These are phyloP conservation scores for Fundulus diaphanus DNA, from an alignment of 2,797 vertebrate genomes.

Conservation along the genomic window DNA sequence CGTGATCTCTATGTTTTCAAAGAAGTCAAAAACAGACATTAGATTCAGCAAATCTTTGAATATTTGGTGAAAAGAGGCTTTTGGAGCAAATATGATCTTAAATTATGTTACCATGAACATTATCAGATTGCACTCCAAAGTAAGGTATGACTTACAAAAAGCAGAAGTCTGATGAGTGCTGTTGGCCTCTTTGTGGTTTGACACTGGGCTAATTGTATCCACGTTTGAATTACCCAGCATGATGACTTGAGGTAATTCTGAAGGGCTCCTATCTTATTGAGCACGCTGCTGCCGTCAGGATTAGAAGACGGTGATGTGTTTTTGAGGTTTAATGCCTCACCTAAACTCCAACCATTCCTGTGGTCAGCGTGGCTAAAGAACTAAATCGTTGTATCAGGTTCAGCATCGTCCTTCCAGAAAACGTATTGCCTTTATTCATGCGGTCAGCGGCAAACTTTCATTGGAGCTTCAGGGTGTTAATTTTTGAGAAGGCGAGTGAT, in stretches of 20 bases:
- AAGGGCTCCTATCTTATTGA: background rate
- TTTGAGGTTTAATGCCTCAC: conserved; percentile 2
- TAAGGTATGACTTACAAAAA: background rate
- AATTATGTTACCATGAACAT: background rate
- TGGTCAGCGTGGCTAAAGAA: background rate
- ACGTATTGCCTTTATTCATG: conserved; percentile 8
- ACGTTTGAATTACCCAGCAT: background rate
- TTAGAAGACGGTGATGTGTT: background rate
- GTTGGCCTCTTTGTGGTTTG: background rate
- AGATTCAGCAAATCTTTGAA: background rate
- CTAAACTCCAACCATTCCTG: background rate
- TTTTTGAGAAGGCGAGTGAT: background rate
- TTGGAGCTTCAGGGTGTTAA: conserved; percentile 8
- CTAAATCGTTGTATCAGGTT: background rate
- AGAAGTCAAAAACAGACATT: background rate
- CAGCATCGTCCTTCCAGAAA: background rate
- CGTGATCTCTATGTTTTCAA: background rate
- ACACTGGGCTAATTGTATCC: background rate
- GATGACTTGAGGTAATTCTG: background rate
- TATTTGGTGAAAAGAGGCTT: background rate
- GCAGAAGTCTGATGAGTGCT: background rate
- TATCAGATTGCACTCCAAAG: background rate
- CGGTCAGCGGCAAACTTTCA: background rate
- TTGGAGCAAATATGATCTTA: background rate
- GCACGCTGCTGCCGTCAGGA: background rate